Percentiles rank a stretch among this genome's conserved stretches.
Evolutionary conservation across 2,113 vertebrate species (phyloP).

Genomic region (Cynoglossus semilaevis): DNA sequence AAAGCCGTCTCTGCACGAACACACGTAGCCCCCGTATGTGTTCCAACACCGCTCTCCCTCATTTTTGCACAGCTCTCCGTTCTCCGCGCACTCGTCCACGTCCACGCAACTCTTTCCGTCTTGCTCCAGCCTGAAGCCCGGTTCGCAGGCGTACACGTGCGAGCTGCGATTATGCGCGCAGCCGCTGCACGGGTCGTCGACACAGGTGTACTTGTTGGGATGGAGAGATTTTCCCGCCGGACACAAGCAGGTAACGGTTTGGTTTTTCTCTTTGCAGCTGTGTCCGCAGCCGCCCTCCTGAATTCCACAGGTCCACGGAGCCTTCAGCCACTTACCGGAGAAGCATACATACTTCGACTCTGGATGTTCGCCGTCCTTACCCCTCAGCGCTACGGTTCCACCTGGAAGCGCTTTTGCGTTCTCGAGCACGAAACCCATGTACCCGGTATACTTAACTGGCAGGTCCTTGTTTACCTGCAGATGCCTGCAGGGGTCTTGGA

Average conservation of each 20-base stretch:
- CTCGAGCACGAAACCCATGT: neutral
- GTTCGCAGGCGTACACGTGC: neutral
- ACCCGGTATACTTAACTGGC: neutral
- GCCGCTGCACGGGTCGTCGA: neutral
- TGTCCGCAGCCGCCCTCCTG: conserved; percentile 42
- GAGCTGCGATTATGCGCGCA: neutral
- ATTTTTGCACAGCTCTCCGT: neutral
- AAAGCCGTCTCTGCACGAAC: conserved; percentile 32
- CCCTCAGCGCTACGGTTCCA: conserved; percentile 16
- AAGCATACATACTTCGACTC: conserved; percentile 22
- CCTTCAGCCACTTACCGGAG: rapidly evolving
- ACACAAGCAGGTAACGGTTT: conserved; percentile 24
- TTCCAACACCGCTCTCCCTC: conserved; percentile 28
- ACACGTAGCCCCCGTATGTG: neutral
- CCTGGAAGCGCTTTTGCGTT: neutral
- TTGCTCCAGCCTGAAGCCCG: conserved; percentile 1
- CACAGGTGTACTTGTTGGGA: conserved; percentile 48
- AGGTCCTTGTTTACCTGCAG: rapidly evolving
- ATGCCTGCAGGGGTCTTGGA: rapidly evolving
- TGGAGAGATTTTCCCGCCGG: conserved; percentile 22
- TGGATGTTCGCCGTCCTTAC: neutral
- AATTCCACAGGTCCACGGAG: conserved; percentile 60
- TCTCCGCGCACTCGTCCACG: conserved; percentile 38
- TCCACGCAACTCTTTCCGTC: conserved; percentile 32
- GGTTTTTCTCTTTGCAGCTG: neutral